A percentile compares a stretch with the other conserved stretches of the same genome.
Evolutionary conservation across 2,113 vertebrate species (phyloP).

Genomic region (Dolichallabes microphthalmus): DNA sequence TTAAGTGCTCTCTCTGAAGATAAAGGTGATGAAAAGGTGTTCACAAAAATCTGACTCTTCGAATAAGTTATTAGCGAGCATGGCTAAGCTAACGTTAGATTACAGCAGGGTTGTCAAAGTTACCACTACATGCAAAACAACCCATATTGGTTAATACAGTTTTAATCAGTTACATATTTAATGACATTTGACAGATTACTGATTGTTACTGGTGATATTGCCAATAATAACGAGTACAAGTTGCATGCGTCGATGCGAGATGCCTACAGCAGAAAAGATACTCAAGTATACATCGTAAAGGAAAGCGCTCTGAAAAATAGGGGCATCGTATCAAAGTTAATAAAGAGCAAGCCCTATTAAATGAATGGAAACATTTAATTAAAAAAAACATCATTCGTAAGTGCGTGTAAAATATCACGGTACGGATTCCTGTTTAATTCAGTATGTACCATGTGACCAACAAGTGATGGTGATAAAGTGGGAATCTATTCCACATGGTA

Average conservation of each 20-base stretch:
- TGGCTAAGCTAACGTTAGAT: no score
- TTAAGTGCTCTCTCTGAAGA: no score
- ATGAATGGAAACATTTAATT: conserved; percentile 27
- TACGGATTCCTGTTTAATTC: not conserved
- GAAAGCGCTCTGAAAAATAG: not conserved
- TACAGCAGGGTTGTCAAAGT: no score
- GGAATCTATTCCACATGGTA: conserved; percentile 65
- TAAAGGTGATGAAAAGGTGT: no score
- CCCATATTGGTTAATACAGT: no score
- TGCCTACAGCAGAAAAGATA: conserved; percentile 1
- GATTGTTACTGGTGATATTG: not conserved
- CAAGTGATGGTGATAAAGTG: conserved; percentile 50
- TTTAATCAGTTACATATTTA: no score
- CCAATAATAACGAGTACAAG: not conserved
- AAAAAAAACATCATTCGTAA: conserved; percentile 33
- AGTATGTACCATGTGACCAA: conserved; percentile 33
- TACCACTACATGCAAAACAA: no score
- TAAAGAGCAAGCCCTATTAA: conserved; percentile 18
- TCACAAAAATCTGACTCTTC: no score
- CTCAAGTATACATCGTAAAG: not conserved
- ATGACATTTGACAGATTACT: no score
- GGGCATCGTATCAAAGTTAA: not conserved
- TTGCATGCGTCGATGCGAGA: not conserved
- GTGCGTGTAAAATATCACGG: conserved; percentile 29
- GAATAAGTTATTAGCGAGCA: no score